Base-by-base conservation (phyloP, 92 coral and sea anemone genomes). In the Parazoanthus swiftii region DNA sequence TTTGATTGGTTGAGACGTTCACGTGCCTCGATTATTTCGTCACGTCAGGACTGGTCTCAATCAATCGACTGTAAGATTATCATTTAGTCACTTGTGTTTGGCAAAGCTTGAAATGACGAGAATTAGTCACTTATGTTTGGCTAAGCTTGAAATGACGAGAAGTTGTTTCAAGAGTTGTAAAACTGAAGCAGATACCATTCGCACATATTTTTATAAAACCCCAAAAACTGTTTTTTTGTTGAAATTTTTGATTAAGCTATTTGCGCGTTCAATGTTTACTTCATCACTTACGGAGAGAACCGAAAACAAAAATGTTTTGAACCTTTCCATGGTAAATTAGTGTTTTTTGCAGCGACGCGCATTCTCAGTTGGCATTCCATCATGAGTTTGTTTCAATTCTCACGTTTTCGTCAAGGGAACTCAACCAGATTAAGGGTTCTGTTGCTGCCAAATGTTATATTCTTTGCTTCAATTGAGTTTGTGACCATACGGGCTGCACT, bases 1-100 rank as follows among this genome's bases (percentile, higher is more conserved):
- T 74, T 74, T 36, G 8, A 74, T 74, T 74, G 77, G 77, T 74
- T 36, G 77, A 74, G 77, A 74, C 7, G 46, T 18, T 44, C 46
- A 7, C 44, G 46, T 42, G 77, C 5, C 77, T 35, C 39, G 14
- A 74, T 35, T 74, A 46, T 74, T 29, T 16, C 77, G 77, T 36
- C 42, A 74, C 11, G 16, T 72, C 42, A 72, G 37, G 13, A 46
- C 11, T 46, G 18, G 18, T 54, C 59, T 54, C 59, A 54, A 54
- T 2, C 14, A 11, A 54, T 54, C 59, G 59, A 54, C 18, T 54
- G 59, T 48, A 13, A 54, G 9, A 54, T 2, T 11, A 54, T 54
- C 9, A 13, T 54, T 54, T 54, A 54, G 59, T 54, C 14, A 18
- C 9, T 51, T 51, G 58, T 11, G 58, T 51, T 51, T 51, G 58